Base-by-base conservation (phyloP, 2,888 invertebrate species). In the Epistrophella euchroma region DNA sequence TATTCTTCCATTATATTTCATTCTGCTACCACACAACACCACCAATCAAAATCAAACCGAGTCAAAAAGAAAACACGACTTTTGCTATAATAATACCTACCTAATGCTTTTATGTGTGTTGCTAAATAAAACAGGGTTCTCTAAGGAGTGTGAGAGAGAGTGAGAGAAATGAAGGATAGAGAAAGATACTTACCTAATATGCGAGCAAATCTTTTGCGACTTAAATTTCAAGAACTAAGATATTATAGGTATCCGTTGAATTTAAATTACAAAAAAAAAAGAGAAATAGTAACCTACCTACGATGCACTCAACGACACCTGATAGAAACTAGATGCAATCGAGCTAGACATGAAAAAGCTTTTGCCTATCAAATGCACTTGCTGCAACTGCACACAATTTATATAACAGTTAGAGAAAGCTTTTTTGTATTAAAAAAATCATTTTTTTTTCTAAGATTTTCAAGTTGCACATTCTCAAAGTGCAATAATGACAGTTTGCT, bases 331-430 rank as follows among this genome's bases (percentile, higher is more conserved):
- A 40, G 86, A 66, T 37, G 50, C 47, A 81, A 55, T 62, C 15
- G 19, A n/a, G 13, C 7, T 17, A 47, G 15, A 17, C n/a, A 22
- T 35, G 28, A 17, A 17, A 45, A 17, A 82, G 82, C 82, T 86
- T 76, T 86, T 40, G 15, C 22, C 60, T 60, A 60, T n/a, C 6
- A 76, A 77, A 74, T 81, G 81, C 72, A 78, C 52, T 68, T 37
- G 50, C 35, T 60, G 73, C 73, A 74, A 77, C 35, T 74, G 74
- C 73, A 64, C 64, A 45, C 28, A 56, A 13, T 2, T 17, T 11
- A 79, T 79, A 83, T 83, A 79, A 79, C 83, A 79, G 71, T 75
- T 40, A 17, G 22, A 79, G 75, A 70, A 35, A 84, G 79, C 80
- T 85, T 52, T 55, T 10, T 40, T 72, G 50, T 35, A 4, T 43